These are phyloP conservation scores for Caenorhabditis remanei DNA, from an alignment of 1,140 invertebrate species.

Conservation along the genomic window DNA sequence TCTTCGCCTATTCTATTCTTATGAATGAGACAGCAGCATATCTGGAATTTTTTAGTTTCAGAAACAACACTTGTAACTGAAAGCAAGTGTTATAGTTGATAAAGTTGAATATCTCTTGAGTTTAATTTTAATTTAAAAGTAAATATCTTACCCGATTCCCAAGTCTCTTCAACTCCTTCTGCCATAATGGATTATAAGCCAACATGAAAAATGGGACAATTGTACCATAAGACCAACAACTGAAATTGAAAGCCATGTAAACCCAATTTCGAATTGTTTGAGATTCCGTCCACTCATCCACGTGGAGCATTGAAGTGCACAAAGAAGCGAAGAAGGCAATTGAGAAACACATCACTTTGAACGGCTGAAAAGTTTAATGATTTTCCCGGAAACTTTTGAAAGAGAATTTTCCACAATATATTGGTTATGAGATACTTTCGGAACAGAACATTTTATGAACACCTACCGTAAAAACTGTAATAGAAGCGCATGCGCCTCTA, in stretches of 20 bases:
- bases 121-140: too few relatives aligned
- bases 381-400: neutral
- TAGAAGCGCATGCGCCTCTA: too few relatives aligned
- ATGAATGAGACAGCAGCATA: neutral
- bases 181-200: slow-evolving; percentile 34
- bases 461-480: too few relatives aligned
- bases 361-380: neutral
- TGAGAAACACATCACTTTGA: slow-evolving; percentile 42
- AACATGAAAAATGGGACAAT: slow-evolving; percentile 30
- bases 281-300: slow-evolving; percentile 32
- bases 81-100: too few relatives aligned
- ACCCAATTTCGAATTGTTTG: slow-evolving; percentile 33
- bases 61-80: too few relatives aligned
- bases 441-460: too few relatives aligned
- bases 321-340: slow-evolving; percentile 18
- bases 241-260: slow-evolving; percentile 33
- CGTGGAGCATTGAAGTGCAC: slow-evolving; percentile 31
- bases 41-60: neutral
- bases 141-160: too few relatives aligned
- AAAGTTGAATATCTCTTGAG: too few relatives aligned
- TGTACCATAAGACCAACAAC: slow-evolving; percentile 29
- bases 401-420: too few relatives aligned
- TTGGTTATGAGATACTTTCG: too few relatives aligned
- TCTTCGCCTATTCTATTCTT: neutral
- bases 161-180: slow-evolving; percentile 14